Evolutionary conservation across 2,888 invertebrate species (phyloP), one percentile per base, ranked within the genome.

Genomic region (Drosophila paucipuncta): DNA sequence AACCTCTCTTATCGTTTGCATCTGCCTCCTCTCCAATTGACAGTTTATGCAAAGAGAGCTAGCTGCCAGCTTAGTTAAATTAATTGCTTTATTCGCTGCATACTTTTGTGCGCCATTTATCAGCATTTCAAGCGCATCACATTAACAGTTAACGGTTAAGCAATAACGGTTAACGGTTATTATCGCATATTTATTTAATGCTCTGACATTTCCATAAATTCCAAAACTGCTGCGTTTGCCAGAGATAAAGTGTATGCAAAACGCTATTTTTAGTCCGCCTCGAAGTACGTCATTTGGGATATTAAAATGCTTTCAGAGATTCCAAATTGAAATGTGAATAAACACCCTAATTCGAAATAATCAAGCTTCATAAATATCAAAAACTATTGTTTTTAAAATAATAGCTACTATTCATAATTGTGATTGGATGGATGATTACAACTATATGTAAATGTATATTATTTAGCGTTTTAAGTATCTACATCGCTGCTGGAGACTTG

Each of bases 81-180:
- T 76, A 67, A 80, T 85, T 63, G 57, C 73, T 68, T 71, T 76
- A 75, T 78, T 78, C 72, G 75, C 62, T 76, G 82, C 68, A 76
- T 71, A 67, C 73, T 78, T 68, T 74, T 50, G 41, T 22, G 72
- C 53, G 60, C 35, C 64, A 78, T 76, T 82, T 76, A 67, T 67
- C 55, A 62, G 60, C 63, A 30, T 30, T 30, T 52, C 47, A n/a
- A 35, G 57, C 67, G 49, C 67, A 49, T 11, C 47, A 62, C 43
- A 62, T 69, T 57, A 63, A 70, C 47, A 41, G 57, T 18, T 49
- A 47, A 47, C 47, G 13, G 16, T 47, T 47, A 47, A 47, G 47
- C 16, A 25, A 47, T 47, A 25, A 47, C 25, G 25, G 47, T 47
- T 22, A 47, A 47, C 47, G 25, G 25, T 50, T 61, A 39, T 59